Evolutionary conservation across 2,888 invertebrate genomes (phyloP), one percentile per base, ranked within the genome.

Genomic region (Acrocyrtus sp.): DNA sequence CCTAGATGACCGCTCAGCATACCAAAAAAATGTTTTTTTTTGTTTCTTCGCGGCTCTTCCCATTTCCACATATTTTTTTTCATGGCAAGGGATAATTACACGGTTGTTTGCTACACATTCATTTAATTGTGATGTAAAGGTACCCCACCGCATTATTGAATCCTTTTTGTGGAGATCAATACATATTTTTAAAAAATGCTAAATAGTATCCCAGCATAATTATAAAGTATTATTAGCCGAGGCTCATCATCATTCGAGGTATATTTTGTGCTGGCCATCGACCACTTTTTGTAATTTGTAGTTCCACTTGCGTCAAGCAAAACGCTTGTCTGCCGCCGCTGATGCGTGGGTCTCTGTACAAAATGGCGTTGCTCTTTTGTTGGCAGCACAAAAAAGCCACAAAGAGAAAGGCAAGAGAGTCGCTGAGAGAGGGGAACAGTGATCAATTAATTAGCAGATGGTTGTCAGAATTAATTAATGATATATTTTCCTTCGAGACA

Each of bases 381-480:
- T 34, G 6, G 5, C 12, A 34, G 34, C 6, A 12, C 12, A 34
- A 34, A n/a, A 34, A 34, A 8, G 6, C 34, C 12, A 34, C 34
- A 34, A 34, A 34, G 34, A 12, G 12, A 34, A 34, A 34, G 34
- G 34, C n/a, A n/a, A n/a, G n/a, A n/a, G n/a, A n/a, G 34, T 12
- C 34, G 34, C 12, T 34, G 5, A 21, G 22, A n/a, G n/a, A 34
- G 34, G 53, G 62, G 57, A 70, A 62, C 70, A 61, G 57, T 70
- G 70, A 70, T 70, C 70, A 66, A 66, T 66, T 72, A 72, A 72
- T 66, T 66, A 72, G 72, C 54, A 66, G 66, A 61, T 72, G 72
- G 65, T 72, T 72, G 72, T 72, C 72, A 72, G 72, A 72, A 56
- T 66, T 72, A 61, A 66, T 72, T 66, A 72, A 72, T 72, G 65